These are phyloP conservation scores for Hedya salicella DNA, from an alignment of 2,888 invertebrate genomes.

Conservation along the genomic window DNA sequence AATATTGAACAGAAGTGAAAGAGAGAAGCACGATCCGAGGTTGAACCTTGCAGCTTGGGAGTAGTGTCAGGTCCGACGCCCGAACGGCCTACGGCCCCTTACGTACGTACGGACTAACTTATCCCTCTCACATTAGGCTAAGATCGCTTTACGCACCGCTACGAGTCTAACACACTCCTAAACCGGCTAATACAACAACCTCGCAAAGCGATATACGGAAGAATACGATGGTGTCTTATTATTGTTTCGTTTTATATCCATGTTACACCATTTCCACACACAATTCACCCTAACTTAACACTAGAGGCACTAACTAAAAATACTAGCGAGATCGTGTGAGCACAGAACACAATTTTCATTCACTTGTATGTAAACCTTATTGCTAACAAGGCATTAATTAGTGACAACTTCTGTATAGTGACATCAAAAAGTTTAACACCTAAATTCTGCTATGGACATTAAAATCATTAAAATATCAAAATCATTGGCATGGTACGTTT, in stretches of 20 bases:
- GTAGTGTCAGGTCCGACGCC: background rate
- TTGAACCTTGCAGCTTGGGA: background rate
- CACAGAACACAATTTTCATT: constrained; percentile 78
- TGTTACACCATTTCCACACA: constrained; percentile 61
- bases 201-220: constrained; percentile 60
- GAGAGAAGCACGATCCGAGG: background rate
- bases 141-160: constrained; percentile 56
- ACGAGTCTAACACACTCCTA: constrained; percentile 60
- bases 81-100: constrained; percentile 57
- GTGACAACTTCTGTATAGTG: constrained; percentile 72
- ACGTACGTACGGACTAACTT: constrained; percentile 54
- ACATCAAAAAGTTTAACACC: constrained; percentile 67
- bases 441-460: constrained; percentile 60
- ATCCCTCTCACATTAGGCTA: constrained; percentile 55
- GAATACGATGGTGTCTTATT: constrained; percentile 53
- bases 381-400: constrained; percentile 75
- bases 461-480: constrained; percentile 52
- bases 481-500: constrained; percentile 56
- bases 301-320: constrained; percentile 82
- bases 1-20: background rate
- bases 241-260: constrained; percentile 51
- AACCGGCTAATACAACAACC: constrained; percentile 49
- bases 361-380: constrained; percentile 70
- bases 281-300: constrained; percentile 78
- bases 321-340: constrained; percentile 84